A percentile compares a stretch with the other conserved stretches of the same genome.
phyloP scores from a whole-genome alignment of 2,797 vertebrate genomes.

The Gephyroberyx darwinii region DNA sequence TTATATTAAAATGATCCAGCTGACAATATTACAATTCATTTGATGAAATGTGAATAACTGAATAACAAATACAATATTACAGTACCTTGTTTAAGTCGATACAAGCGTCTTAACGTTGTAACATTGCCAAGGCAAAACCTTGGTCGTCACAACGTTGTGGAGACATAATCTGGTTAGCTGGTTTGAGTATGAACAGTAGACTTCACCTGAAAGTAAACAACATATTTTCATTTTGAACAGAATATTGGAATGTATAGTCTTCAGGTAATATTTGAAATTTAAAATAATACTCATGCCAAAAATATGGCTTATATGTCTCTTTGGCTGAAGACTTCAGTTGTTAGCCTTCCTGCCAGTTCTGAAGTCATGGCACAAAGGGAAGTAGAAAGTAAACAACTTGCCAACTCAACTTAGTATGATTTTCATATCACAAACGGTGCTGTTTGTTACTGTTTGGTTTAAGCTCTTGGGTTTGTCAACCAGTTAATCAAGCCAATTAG shows the following conservation, averaged over 20 bases:
- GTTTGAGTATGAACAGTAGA: neutral
- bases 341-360: conserved; percentile 16
- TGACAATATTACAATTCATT: too few species aligned
- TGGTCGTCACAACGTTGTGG: too few species aligned
- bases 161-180: too few species aligned
- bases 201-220: conserved; percentile 1
- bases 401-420: conserved; percentile 34
- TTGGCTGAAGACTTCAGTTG: conserved; percentile 19
- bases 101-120: too few species aligned
- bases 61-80: too few species aligned
- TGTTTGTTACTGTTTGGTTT: conserved; percentile 46
- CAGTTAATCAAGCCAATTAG: conserved; percentile 56
- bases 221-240: neutral
- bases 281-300: neutral
- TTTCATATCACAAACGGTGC: conserved; percentile 48
- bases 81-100: too few species aligned
- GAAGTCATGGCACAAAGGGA: conserved; percentile 39
- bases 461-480: conserved; percentile 47
- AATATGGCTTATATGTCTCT: neutral
- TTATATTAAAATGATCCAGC: too few species aligned
- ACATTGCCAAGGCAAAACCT: too few species aligned
- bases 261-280: conserved; percentile 6
- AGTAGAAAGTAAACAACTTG: conserved; percentile 52
- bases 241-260: neutral
- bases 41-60: too few species aligned